These are phyloP conservation scores for Mormyrus lacerda DNA, from an alignment of 2,113 vertebrate genomes.

Conservation along the genomic window DNA sequence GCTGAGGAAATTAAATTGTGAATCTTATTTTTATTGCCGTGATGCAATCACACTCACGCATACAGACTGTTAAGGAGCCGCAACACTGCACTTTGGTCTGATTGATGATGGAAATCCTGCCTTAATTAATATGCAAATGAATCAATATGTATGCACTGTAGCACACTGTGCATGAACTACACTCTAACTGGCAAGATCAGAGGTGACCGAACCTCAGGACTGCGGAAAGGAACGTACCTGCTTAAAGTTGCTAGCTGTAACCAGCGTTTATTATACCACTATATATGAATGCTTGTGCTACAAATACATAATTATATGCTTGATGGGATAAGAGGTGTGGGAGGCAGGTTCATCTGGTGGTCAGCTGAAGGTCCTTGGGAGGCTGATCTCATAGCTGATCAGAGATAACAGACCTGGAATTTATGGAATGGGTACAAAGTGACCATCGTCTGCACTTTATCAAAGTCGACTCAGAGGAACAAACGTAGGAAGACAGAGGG, in stretches of 20 bases:
- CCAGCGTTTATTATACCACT: neutral
- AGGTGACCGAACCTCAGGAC: neutral
- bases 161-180: neutral
- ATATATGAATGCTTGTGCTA: neutral
- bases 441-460: neutral
- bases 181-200: neutral
- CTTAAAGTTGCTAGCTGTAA: neutral
- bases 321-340: neutral
- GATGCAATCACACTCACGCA: neutral
- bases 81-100: neutral
- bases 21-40: neutral
- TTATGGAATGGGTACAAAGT: neutral
- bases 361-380: neutral
- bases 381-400: no score
- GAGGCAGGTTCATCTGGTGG: neutral
- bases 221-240: neutral
- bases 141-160: no score
- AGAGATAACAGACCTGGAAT: neutral
- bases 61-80: neutral
- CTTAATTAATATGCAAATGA: neutral
- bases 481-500: neutral
- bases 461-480: neutral
- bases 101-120: neutral
- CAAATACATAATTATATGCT: neutral
- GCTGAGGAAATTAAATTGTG: neutral